phyloP scores from a whole-genome alignment of 2,888 invertebrate genomes.

The Falcaria lacertinaria region DNA sequence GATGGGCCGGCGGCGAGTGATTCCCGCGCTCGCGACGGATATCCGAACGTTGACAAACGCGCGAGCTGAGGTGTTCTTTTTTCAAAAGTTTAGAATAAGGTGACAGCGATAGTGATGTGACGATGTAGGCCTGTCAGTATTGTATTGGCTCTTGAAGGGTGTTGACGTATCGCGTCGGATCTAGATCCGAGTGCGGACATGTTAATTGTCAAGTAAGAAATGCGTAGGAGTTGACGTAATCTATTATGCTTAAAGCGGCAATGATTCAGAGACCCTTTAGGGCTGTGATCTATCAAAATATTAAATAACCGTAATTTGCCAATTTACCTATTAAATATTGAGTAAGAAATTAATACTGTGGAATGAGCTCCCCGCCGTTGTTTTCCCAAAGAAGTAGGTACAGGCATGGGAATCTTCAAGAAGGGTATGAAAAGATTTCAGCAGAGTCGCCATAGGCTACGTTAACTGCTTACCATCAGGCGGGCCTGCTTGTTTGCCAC shows the following conservation, averaged over 20 bases:
- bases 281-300: neutral
- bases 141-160: conserved; percentile 65
- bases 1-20: conserved; percentile 53
- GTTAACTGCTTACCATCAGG: too few species aligned
- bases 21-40: conserved; percentile 49
- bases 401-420: too few species aligned
- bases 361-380: too few species aligned
- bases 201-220: conserved; percentile 60
- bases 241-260: neutral
- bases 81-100: conserved; percentile 51
- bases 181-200: conserved; percentile 63
- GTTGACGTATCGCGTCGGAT: conserved; percentile 63
- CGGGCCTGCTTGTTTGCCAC: too few species aligned
- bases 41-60: conserved; percentile 58
- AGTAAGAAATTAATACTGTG: too few species aligned
- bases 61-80: conserved; percentile 38
- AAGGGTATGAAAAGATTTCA: too few species aligned
- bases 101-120: conserved; percentile 58
- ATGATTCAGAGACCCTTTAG: neutral
- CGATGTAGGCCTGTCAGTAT: conserved; percentile 63
- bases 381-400: too few species aligned
- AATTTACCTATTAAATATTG: too few species aligned
- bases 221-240: conserved; percentile 38
- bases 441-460: too few species aligned
- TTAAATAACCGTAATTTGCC: neutral